Conservation (phyloP, 2,888 invertebrate species). For the Hipparchia semele region DNA sequence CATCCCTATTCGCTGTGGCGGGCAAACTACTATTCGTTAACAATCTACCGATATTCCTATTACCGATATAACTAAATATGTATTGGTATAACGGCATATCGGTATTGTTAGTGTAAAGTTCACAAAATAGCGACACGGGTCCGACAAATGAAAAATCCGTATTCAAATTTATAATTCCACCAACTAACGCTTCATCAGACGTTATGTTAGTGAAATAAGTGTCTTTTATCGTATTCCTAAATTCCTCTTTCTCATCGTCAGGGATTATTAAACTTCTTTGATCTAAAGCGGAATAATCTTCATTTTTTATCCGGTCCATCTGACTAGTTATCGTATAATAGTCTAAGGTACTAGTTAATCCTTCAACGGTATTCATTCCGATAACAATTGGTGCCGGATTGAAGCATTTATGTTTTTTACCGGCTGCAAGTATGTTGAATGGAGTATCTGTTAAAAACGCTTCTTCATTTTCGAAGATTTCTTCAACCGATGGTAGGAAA, state of each 20-base stretch:
- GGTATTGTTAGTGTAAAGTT: constrained; percentile 63
- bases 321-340: constrained; percentile 68
- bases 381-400: constrained; percentile 77
- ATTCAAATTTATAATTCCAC: constrained; percentile 71
- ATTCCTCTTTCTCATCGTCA: constrained; percentile 55
- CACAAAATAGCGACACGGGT: constrained; percentile 66
- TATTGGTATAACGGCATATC: constrained; percentile 60
- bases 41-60: constrained; percentile 69
- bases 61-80: constrained; percentile 68
- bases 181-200: constrained; percentile 64
- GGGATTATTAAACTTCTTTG: constrained; percentile 59
- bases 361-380: constrained; percentile 82
- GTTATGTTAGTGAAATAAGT: constrained; percentile 66
- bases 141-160: constrained; percentile 72
- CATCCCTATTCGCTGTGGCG: constrained; percentile 68
- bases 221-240: constrained; percentile 59
- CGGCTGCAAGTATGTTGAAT: constrained; percentile 64
- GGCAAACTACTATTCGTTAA: constrained; percentile 67
- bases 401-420: constrained; percentile 51
- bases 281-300: constrained; percentile 65
- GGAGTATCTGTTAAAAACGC: constrained; percentile 70
- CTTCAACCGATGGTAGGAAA: constrained; percentile 69
- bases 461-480: constrained; percentile 64
- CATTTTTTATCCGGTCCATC: constrained; percentile 66
- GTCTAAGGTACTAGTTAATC: constrained; percentile 71